A percentile compares a stretch with the other conserved stretches of the same genome.
These are phyloP conservation scores for Holacanthella duospinosa DNA, from an alignment of 2,888 invertebrate species.

Conservation along the genomic window DNA sequence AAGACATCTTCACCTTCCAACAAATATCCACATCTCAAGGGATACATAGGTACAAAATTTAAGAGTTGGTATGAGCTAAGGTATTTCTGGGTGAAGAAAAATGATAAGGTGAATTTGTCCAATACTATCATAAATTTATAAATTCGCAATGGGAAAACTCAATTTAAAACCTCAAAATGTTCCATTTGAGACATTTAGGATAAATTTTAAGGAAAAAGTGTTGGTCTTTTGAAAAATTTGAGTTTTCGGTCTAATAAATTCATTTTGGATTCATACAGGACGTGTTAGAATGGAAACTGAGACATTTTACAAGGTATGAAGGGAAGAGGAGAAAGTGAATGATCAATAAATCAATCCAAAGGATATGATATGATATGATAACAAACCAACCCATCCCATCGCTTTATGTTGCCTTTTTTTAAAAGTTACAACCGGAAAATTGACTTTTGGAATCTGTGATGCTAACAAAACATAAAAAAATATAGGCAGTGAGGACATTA, in stretches of 20 bases:
- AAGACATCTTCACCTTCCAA: constrained; percentile 18
- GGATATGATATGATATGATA: constrained; percentile 2
- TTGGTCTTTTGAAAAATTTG: too few species aligned
- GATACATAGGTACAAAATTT: background rate
- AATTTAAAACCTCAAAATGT: background rate
- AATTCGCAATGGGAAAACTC: background rate
- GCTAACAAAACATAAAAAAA: background rate
- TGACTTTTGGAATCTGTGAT: background rate
- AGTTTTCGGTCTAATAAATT: background rate
- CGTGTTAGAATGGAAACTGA: background rate
- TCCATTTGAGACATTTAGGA: background rate
- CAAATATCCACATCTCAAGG: background rate
- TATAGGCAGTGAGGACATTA: background rate
- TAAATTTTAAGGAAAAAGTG: background rate
- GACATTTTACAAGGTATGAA: background rate
- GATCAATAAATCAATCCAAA: constrained; percentile 3
- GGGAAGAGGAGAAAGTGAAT: background rate
- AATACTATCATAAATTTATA: constrained; percentile 24
- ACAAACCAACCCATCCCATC: background rate
- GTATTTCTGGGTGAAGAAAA: constrained; percentile 15
- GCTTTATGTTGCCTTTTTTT: background rate
- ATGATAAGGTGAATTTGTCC: constrained; percentile 30
- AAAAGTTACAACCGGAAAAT: constrained; percentile 6
- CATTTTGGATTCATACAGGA: background rate
- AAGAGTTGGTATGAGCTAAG: background rate